phyloP scores from a whole-genome alignment of 2,797 vertebrate genomes.

The Acridotheres tristis region DNA sequence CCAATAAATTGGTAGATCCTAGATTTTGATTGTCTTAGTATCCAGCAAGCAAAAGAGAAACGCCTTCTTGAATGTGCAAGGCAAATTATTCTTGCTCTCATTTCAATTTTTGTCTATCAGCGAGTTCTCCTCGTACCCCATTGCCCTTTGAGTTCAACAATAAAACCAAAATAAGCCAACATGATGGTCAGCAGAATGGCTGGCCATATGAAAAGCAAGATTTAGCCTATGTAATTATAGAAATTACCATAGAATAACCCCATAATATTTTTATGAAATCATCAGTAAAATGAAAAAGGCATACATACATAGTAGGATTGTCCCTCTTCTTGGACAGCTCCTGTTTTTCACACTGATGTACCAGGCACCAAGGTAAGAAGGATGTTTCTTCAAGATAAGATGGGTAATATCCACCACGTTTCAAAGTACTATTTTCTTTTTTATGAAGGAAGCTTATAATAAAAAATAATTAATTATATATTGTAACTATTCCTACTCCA shows the following conservation, averaged over 20 bases:
- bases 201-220: background rate
- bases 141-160: background rate
- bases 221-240: background rate
- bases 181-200: background rate
- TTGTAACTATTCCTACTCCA: background rate
- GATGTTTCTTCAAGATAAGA: background rate
- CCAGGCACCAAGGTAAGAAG: background rate
- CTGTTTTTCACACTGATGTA: background rate
- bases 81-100: background rate
- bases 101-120: background rate
- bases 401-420: background rate
- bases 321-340: background rate
- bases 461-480: background rate
- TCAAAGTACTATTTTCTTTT: background rate
- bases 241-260: accelerated
- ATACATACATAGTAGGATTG: background rate
- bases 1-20: background rate
- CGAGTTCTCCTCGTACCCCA: accelerated
- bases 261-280: background rate
- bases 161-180: background rate
- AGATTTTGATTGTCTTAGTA: background rate
- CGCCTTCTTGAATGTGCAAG: background rate
- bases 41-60: background rate
- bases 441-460: background rate
- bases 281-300: background rate